Conservation (phyloP, 2,888 invertebrate genomes). For the Platycheirus rosarum region DNA sequence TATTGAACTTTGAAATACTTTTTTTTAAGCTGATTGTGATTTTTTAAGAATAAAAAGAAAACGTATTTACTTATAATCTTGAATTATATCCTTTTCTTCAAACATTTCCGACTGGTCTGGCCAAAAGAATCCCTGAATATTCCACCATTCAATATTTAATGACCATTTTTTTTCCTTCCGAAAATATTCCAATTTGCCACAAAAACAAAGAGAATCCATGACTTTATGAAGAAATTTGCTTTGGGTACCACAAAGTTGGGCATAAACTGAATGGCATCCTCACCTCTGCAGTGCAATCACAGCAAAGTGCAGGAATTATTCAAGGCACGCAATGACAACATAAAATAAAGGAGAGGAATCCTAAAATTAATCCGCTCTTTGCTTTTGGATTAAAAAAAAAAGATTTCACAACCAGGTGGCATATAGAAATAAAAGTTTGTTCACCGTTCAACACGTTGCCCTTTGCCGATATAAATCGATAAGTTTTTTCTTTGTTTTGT, state of each 20-base stretch:
- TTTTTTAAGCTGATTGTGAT: too few relatives aligned
- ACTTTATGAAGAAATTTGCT: slow-evolving; percentile 32
- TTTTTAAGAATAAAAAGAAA: too few relatives aligned
- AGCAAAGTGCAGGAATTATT: slow-evolving; percentile 68
- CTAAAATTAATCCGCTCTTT: slow-evolving; percentile 30
- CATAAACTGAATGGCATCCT: slow-evolving; percentile 49
- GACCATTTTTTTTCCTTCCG: too few relatives aligned
- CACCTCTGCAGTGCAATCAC: slow-evolving; percentile 49
- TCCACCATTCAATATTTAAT: too few relatives aligned
- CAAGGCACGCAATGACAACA: slow-evolving; percentile 68
- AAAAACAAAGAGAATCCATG: slow-evolving; percentile 7
- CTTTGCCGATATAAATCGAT: slow-evolving; percentile 60
- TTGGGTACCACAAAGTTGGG: slow-evolving; percentile 57
- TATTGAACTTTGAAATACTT: too few relatives aligned
- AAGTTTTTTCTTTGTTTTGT: slow-evolving; percentile 41
- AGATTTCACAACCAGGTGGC: slow-evolving; percentile 19
- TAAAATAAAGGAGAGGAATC: slow-evolving; percentile 40
- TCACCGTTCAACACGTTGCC: slow-evolving; percentile 53
- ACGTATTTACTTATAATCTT: too few relatives aligned
- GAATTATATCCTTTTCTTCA: too few relatives aligned
- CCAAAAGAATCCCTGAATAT: too few relatives aligned
- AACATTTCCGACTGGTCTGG: too few relatives aligned
- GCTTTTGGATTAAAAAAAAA: slow-evolving; percentile 38
- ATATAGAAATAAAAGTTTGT: slow-evolving; percentile 49
- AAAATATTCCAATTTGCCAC: slow-evolving; percentile 17